These are phyloP conservation scores for Chamaetylas fuelleborni DNA, from an alignment of 2,113 vertebrate species.

Conservation along the genomic window DNA sequence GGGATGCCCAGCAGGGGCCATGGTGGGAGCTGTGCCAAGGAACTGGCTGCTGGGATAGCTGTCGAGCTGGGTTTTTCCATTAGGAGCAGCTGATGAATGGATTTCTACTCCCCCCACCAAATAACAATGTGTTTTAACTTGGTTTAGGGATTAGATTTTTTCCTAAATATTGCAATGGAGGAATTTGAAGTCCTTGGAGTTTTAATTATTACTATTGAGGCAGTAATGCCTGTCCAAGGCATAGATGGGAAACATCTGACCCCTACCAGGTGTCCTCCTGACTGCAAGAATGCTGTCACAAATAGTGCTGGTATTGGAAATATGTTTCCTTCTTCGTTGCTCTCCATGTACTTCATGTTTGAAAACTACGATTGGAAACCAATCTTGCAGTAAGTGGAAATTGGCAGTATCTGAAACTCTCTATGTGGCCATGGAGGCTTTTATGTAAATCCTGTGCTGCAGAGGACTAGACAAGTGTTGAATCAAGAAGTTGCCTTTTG, in stretches of 20 bases:
- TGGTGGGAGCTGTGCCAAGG: background rate
- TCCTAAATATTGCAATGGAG: background rate
- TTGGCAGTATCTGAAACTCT: background rate
- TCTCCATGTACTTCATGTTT: background rate
- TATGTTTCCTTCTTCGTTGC: background rate
- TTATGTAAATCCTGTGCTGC: background rate
- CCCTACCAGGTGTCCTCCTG: background rate
- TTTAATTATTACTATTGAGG: background rate
- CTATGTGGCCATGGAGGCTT: background rate
- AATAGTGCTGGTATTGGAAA: background rate
- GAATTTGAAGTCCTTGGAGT: constrained; percentile 7
- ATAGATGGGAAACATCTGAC: background rate
- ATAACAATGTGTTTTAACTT: background rate
- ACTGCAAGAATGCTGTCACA: background rate
- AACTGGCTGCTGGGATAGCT: background rate
- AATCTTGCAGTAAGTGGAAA: background rate
- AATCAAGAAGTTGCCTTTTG: constrained; percentile 3
- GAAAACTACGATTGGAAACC: background rate
- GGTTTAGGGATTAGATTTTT: background rate
- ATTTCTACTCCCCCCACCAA: background rate
- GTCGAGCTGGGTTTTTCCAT: accelerated
- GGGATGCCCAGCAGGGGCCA: background rate
- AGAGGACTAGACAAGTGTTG: background rate
- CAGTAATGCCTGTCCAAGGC: background rate
- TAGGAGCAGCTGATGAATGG: accelerated